Evolutionary conservation across 2,888 invertebrate species (phyloP).

Genomic region (Agriopis leucophaearia): DNA sequence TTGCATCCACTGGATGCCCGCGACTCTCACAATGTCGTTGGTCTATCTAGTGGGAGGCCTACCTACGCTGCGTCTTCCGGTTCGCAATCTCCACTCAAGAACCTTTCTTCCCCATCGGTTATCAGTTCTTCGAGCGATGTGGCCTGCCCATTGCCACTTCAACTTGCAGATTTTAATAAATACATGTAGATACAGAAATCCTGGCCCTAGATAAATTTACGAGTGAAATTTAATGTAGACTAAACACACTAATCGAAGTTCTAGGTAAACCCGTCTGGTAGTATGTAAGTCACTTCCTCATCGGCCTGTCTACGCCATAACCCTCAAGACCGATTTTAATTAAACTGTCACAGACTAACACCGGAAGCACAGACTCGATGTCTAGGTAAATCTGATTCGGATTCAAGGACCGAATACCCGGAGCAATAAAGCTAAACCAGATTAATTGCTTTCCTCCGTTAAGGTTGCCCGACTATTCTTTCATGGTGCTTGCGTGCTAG

Average conservation of each 20-base stretch:
- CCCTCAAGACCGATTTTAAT: constrained; percentile 38
- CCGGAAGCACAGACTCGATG: constrained; percentile 23
- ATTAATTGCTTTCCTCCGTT: constrained; percentile 38
- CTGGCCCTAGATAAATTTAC: too few relatives aligned
- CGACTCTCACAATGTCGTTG: too few relatives aligned
- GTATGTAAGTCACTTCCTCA: constrained; percentile 13
- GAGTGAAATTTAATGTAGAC: background rate
- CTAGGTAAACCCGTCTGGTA: background rate
- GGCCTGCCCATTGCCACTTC: too few relatives aligned
- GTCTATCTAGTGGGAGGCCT: too few relatives aligned
- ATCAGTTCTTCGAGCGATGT: too few relatives aligned
- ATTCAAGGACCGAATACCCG: constrained; percentile 36
- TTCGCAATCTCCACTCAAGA: too few relatives aligned
- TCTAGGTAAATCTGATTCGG: constrained; percentile 40
- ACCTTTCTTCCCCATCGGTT: too few relatives aligned
- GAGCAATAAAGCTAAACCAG: constrained; percentile 35
- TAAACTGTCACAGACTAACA: constrained; percentile 38
- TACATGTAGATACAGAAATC: too few relatives aligned
- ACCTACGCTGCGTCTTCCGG: too few relatives aligned
- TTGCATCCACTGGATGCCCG: too few relatives aligned
- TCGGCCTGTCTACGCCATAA: constrained; percentile 29
- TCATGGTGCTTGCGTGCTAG: constrained; percentile 19
- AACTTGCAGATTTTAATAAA: too few relatives aligned
- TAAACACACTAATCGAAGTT: background rate
- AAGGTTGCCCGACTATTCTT: constrained; percentile 27